Evolutionary conservation across 2,888 invertebrate genomes (phyloP).

Genomic region (Chromoteleia sp.): DNA sequence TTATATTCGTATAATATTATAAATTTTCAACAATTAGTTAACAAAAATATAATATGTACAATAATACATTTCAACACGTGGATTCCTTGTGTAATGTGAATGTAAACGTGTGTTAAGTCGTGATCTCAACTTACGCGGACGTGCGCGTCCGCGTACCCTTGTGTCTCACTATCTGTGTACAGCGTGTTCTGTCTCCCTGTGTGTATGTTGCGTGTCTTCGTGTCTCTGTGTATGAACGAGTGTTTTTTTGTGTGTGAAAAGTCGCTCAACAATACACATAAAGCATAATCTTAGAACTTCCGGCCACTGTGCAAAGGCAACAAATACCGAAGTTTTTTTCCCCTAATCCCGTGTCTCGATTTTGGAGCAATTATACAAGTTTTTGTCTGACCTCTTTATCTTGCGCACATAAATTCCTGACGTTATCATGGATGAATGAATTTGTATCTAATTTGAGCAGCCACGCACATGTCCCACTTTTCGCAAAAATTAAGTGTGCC

Average conservation of each 20-base stretch:
- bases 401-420: slow-evolving; percentile 49
- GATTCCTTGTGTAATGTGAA: slow-evolving; percentile 7
- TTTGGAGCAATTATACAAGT: slow-evolving; percentile 54
- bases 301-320: slow-evolving; percentile 71
- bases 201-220: slow-evolving; percentile 5
- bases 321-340: slow-evolving; percentile 65
- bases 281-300: slow-evolving; percentile 61
- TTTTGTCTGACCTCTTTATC: slow-evolving; percentile 67
- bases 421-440: slow-evolving; percentile 41
- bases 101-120: slow-evolving; percentile 19
- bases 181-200: too few species aligned
- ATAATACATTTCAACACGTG: slow-evolving; percentile 55
- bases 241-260: slow-evolving; percentile 27
- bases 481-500: slow-evolving; percentile 38
- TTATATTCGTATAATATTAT: slow-evolving; percentile 63
- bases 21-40: slow-evolving; percentile 69
- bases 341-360: slow-evolving; percentile 43
- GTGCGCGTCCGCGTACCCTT: too few species aligned
- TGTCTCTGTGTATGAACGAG: neutral
- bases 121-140: too few species aligned
- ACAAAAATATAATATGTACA: slow-evolving; percentile 71
- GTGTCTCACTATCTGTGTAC: too few species aligned
- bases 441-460: slow-evolving; percentile 69
- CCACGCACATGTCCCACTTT: slow-evolving; percentile 52
- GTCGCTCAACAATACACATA: slow-evolving; percentile 53